These are phyloP conservation scores for Uria aalge DNA, from an alignment of 2,113 vertebrate genomes.

Conservation along the genomic window DNA sequence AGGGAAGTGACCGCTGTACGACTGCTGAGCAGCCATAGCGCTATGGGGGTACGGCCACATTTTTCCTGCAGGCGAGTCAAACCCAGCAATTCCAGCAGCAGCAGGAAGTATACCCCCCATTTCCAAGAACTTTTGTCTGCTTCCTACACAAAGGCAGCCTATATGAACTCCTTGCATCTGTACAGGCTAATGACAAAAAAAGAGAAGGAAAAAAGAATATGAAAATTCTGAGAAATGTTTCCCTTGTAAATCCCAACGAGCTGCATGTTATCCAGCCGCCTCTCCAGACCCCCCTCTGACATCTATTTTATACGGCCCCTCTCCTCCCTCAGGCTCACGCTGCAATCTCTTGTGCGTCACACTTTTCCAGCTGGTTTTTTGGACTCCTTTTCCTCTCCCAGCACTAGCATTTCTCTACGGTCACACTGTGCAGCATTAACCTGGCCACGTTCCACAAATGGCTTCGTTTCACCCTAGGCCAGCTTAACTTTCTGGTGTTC, in stretches of 20 bases:
- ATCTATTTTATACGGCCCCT: neutral
- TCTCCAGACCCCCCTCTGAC: neutral
- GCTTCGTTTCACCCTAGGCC: neutral
- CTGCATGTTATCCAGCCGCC: accelerated
- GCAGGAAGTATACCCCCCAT: neutral
- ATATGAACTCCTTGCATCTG: neutral
- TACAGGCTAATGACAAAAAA: neutral
- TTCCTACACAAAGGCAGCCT: conserved; percentile 14
- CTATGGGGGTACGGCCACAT: neutral
- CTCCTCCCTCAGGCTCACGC: neutral
- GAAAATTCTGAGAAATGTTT: neutral
- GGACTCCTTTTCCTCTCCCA: neutral
- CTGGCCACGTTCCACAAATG: neutral
- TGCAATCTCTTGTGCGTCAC: neutral
- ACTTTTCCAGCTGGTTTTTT: neutral
- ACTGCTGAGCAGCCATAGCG: neutral
- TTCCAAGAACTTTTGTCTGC: neutral
- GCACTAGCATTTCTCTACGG: neutral
- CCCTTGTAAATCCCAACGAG: neutral
- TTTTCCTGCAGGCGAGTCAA: neutral
- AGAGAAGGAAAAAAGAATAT: neutral
- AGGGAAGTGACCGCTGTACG: neutral
- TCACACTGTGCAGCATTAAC: neutral
- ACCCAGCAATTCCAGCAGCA: conserved; percentile 25
- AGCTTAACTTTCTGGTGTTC: neutral